Conservation (phyloP, 2,797 vertebrate species). For the Dryobates pubescens region DNA sequence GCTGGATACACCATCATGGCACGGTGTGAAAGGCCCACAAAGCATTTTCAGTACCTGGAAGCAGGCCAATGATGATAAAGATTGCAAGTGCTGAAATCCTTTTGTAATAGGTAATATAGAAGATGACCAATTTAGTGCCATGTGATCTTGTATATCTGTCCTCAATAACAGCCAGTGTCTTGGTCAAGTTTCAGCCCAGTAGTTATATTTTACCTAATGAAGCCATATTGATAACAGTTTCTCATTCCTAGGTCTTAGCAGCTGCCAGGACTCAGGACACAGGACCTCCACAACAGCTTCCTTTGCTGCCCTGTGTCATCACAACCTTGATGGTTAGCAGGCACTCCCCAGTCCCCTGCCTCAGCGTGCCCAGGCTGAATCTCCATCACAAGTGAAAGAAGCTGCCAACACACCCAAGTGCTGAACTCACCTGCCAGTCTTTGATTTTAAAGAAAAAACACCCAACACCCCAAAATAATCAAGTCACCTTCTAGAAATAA, state of each 20-base stretch:
- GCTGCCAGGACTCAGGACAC: neutral
- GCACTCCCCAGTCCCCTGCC: neutral
- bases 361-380: accelerated
- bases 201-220: conserved; percentile 33
- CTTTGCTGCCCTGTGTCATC: accelerated
- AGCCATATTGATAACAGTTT: neutral
- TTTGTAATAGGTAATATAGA: neutral
- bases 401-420: neutral
- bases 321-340: accelerated
- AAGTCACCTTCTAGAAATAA: neutral
- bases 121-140: neutral
- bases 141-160: conserved; percentile 33
- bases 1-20: neutral
- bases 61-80: neutral
- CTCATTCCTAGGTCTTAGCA: neutral
- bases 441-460: neutral
- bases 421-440: neutral
- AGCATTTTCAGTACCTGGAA: neutral
- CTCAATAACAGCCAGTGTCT: neutral
- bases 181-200: neutral
- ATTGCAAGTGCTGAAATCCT: neutral
- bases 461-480: neutral
- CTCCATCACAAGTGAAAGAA: accelerated
- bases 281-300: neutral
- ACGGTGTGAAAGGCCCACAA: neutral